Evolutionary conservation across 2,888 invertebrate genomes (phyloP).

Genomic region (Drosophila dives): DNA sequence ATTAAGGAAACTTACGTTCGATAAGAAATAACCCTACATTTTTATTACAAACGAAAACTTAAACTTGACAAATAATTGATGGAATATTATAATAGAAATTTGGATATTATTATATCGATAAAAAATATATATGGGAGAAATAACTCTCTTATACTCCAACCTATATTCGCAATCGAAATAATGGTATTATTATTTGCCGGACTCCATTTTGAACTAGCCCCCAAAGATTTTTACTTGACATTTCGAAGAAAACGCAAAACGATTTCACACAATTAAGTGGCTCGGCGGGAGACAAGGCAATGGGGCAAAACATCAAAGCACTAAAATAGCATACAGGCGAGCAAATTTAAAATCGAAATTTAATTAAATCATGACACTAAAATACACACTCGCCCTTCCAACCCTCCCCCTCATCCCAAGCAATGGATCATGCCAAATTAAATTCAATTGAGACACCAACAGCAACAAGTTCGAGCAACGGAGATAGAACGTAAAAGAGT

Average conservation of each 20-base stretch:
- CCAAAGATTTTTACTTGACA: slow-evolving; percentile 16
- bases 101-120: not conserved
- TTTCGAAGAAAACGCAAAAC: slow-evolving; percentile 36
- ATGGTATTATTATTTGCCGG: not conserved
- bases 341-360: slow-evolving; percentile 65
- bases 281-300: slow-evolving; percentile 23
- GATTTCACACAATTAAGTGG: slow-evolving; percentile 52
- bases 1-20: not conserved
- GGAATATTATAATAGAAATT: not conserved
- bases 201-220: slow-evolving; percentile 3
- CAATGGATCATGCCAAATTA: slow-evolving; percentile 66
- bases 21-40: not conserved
- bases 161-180: not conserved
- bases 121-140: not conserved
- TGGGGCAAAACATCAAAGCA: slow-evolving; percentile 53
- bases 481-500: slow-evolving; percentile 1
- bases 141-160: not conserved
- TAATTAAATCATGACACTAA: slow-evolving; percentile 78
- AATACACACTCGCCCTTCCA: slow-evolving; percentile 43
- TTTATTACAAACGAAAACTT: not conserved
- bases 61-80: not conserved
- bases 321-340: slow-evolving; percentile 64
- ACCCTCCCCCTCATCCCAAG: not conserved
- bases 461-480: slow-evolving; percentile 51
- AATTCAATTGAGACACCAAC: slow-evolving; percentile 71